Conservation (phyloP, 2,113 vertebrate genomes). For the Okapia johnstoni region DNA sequence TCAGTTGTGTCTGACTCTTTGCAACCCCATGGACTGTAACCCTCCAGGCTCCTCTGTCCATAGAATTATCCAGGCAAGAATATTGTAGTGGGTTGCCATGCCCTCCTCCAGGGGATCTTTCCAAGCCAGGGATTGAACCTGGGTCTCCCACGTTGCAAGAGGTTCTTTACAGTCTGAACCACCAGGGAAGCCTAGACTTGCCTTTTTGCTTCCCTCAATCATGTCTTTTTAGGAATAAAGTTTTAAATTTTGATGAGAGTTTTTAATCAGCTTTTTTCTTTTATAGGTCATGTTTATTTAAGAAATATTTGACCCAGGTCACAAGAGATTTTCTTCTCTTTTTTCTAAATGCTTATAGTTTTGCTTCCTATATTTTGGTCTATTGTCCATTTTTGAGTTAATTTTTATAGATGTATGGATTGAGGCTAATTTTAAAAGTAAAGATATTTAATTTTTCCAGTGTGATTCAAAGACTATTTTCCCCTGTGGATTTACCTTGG, state of each 20-base stretch:
- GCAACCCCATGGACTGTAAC: not conserved
- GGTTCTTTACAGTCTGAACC: not conserved
- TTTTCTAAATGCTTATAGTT: not conserved
- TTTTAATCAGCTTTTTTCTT: not conserved
- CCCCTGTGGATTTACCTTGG: not conserved
- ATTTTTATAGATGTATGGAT: not conserved
- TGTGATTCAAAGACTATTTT: not conserved
- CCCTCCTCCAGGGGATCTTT: not conserved
- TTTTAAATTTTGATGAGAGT: slow-evolving; percentile 12
- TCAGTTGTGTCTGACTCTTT: not conserved
- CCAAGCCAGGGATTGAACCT: not conserved
- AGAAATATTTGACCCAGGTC: not conserved
- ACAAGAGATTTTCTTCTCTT: not conserved
- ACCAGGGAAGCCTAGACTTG: not conserved
- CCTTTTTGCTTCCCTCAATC: not conserved
- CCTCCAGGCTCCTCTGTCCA: not conserved
- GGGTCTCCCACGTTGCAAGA: not conserved
- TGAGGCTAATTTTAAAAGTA: not conserved
- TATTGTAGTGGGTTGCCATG: not conserved
- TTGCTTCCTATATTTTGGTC: not conserved
- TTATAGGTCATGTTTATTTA: not conserved
- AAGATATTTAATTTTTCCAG: not conserved
- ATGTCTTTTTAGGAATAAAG: not conserved
- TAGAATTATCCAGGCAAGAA: not conserved
- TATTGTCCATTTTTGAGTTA: not conserved